Evolutionary conservation across 1,140 invertebrate genomes (phyloP).

Genomic region (Trachymyrmex septentrionalis): DNA sequence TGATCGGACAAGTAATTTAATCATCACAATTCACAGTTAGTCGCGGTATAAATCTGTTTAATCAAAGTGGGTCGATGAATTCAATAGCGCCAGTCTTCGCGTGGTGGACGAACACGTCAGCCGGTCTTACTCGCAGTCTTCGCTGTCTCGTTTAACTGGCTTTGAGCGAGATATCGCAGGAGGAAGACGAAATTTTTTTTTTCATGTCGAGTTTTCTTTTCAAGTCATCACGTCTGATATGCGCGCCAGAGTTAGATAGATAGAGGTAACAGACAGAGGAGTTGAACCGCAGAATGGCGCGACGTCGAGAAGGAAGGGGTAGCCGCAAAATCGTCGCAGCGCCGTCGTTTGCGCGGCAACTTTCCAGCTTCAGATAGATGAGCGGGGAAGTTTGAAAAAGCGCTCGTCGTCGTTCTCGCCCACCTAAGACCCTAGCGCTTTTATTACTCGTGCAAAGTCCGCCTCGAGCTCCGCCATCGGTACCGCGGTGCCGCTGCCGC

Average conservation of each 20-base stretch:
- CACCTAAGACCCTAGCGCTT: constrained; percentile 79
- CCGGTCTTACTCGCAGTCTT: constrained; percentile 30
- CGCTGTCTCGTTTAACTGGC: constrained; percentile 39
- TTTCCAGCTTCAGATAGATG: constrained; percentile 77
- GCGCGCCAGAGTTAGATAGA: constrained; percentile 69
- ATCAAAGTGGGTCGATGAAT: constrained; percentile 33
- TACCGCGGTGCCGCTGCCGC: constrained; percentile 40
- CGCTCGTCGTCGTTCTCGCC: constrained; percentile 73
- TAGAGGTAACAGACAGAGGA: constrained; percentile 54
- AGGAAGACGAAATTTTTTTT: constrained; percentile 55
- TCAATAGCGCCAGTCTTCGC: neutral
- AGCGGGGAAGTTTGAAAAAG: constrained; percentile 79
- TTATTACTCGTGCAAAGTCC: constrained; percentile 81
- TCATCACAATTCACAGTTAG: constrained; percentile 20
- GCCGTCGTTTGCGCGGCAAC: constrained; percentile 69
- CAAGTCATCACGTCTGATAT: constrained; percentile 71
- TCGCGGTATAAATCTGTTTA: constrained; percentile 22
- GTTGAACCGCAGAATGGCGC: constrained; percentile 38
- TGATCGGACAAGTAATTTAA: constrained; percentile 48
- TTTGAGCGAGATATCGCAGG: constrained; percentile 29
- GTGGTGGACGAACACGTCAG: constrained; percentile 30
- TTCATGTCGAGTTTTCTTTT: constrained; percentile 55
- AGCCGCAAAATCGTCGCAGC: constrained; percentile 61
- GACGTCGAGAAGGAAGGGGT: constrained; percentile 41
- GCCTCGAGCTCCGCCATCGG: constrained; percentile 56